phyloP scores from a whole-genome alignment of 2,113 vertebrate species.

The Channa maculata region DNA sequence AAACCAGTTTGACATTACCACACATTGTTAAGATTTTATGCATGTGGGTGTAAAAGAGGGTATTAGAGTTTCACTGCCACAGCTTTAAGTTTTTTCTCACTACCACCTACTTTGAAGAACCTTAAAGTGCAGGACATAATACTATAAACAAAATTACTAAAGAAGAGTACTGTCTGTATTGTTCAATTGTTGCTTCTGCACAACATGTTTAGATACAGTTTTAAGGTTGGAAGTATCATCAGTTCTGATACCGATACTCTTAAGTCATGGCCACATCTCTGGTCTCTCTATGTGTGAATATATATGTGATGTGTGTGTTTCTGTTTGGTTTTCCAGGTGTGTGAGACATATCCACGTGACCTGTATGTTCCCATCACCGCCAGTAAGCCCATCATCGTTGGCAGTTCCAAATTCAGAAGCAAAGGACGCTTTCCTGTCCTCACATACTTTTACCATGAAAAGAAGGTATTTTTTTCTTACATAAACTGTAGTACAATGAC shows the following conservation, averaged over 20 bases:
- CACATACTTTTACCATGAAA: slow-evolving; percentile 94
- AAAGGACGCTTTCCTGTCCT: slow-evolving; percentile 98
- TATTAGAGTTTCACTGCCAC: background rate
- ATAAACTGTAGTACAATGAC: background rate
- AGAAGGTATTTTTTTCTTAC: slow-evolving; percentile 85
- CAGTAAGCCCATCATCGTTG: slow-evolving; percentile 96
- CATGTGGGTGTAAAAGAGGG: slow-evolving; percentile 39
- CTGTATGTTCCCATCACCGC: slow-evolving; percentile 93
- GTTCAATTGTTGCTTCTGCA: background rate
- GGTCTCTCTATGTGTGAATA: background rate
- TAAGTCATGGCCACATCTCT: too few relatives aligned
- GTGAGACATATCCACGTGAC: slow-evolving; percentile 96
- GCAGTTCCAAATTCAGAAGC: slow-evolving; percentile 98
- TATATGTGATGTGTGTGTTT: background rate
- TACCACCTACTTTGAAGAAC: background rate
- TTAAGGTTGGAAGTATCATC: too few relatives aligned
- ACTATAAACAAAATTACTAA: background rate
- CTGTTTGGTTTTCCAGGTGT: slow-evolving; percentile 84
- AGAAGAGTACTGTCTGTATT: background rate
- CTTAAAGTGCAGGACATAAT: background rate
- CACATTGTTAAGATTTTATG: background rate
- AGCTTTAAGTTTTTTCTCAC: background rate
- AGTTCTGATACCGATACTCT: too few relatives aligned
- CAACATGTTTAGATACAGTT: background rate
- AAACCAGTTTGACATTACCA: background rate